These are phyloP conservation scores for Diglossa cyanea DNA, from an alignment of 2,797 vertebrate species.

Conservation along the genomic window DNA sequence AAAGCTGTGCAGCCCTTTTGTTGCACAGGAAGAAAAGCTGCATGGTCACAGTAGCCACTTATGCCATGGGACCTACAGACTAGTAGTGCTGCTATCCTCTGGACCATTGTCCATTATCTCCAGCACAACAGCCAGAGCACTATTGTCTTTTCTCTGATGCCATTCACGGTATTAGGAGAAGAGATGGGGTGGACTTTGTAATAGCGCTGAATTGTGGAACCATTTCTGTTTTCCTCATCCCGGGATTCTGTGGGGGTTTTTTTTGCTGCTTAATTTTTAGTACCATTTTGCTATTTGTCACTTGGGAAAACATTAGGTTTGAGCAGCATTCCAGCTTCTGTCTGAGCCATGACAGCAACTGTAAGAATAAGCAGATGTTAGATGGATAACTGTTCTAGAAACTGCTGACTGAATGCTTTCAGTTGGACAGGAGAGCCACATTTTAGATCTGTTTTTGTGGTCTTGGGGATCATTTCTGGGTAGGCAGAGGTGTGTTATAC, in stretches of 20 bases:
- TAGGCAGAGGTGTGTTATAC: background rate
- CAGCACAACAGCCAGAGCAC: background rate
- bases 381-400: background rate
- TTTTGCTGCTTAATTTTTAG: background rate
- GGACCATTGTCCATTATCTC: conserved; percentile 4
- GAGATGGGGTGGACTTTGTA: background rate
- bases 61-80: background rate
- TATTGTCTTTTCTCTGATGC: background rate
- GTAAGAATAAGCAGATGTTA: background rate
- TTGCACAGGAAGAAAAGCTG: conserved; percentile 5
- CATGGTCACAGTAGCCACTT: background rate
- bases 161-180: background rate
- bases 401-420: background rate
- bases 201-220: background rate
- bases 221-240: background rate
- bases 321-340: background rate
- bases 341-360: background rate
- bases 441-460: background rate
- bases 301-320: background rate
- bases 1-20: background rate
- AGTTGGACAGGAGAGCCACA: background rate
- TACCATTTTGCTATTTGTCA: background rate
- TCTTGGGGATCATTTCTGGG: background rate
- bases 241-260: background rate
- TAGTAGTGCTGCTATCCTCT: background rate